Base-by-base conservation (phyloP, 2,797 vertebrate species). In the Parauchenoglanis punctatus region DNA sequence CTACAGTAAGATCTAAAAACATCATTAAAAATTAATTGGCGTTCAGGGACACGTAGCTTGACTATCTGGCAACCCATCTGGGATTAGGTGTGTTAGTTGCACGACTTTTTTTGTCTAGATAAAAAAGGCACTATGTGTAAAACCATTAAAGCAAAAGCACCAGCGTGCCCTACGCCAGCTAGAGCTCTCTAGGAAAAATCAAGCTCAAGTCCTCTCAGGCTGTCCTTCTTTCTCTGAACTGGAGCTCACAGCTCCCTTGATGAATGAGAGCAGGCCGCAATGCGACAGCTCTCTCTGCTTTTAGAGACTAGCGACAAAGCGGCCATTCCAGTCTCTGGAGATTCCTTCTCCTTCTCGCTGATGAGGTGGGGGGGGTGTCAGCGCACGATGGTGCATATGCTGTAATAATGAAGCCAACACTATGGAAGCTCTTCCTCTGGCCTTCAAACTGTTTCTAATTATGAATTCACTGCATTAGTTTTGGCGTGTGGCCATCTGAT, bases 241-340 rank as follows among this genome's bases (percentile, higher is more conserved):
- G 5, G 73, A 68, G 75, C 87, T 83, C 72, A 54, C 54, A 5
- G 85, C 40, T 82, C 73, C 59, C 86, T 68, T 89, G 88, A 88
- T 63, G 72, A 88, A 87, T 87, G 68, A 88, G 85, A 86, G 59
- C 87, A 78, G 87, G 87, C 59, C 83, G 23, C 83, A 87, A n/a
- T 77, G 75, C 73, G 86, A 88, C 88, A 88, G 77, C 56, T 87
- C 68, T 59, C 65, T n/a, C 20, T 52, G 84, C 87, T 70, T 84
- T 83, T 76, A 81, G 73, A 85, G 80, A 84, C 86, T 86, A 70
- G 85, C 63, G 68, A 88, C 76, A 86, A 81, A 85, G 82, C 46
- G 8, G 78, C 82, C 49, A 54, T 59, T 52, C 59, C 58, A 67
- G 28, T 83, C 85, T 91, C 87, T 4, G 31, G 87, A 87, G 87